These are phyloP conservation scores for Echiichthys vipera DNA, from an alignment of 2,797 vertebrate genomes.

Conservation along the genomic window DNA sequence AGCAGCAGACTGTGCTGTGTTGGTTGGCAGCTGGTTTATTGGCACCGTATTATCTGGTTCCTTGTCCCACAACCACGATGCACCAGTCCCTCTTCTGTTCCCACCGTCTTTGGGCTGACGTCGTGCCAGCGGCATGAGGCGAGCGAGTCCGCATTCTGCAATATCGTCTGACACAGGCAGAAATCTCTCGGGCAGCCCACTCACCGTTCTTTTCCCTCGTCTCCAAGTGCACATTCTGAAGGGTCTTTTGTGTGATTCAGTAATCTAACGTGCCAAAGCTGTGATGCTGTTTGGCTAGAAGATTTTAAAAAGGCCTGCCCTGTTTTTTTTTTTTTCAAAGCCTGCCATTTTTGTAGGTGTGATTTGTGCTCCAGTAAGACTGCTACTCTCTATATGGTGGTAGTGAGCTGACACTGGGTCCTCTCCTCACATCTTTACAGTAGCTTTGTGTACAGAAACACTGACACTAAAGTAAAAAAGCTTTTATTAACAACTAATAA, in stretches of 20 bases:
- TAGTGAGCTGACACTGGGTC: not conserved
- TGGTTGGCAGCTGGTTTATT: constrained; percentile 62
- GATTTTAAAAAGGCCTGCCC: constrained; percentile 42
- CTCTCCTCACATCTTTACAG: not conserved
- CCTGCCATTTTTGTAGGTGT: constrained; percentile 21
- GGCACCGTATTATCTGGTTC: constrained; percentile 59
- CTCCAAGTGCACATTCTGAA: constrained; percentile 48
- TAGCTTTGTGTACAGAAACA: not conserved
- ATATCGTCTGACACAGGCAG: constrained; percentile 53
- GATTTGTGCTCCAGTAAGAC: constrained; percentile 28
- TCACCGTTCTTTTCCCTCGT: constrained; percentile 48
- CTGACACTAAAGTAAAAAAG: not conserved
- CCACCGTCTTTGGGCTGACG: constrained; percentile 47
- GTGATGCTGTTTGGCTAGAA: constrained; percentile 40
- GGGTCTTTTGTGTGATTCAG: constrained; percentile 45
- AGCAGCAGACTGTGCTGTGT: constrained; percentile 51
- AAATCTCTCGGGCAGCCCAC: constrained; percentile 61
- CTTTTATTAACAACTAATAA: constrained; percentile 7
- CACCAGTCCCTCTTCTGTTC: constrained; percentile 40
- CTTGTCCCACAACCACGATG: constrained; percentile 32
- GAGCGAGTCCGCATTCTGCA: constrained; percentile 32
- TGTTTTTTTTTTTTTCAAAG: constrained; percentile 13
- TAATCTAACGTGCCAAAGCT: constrained; percentile 49
- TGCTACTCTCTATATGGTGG: constrained; percentile 3
- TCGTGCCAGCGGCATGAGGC: constrained; percentile 54